phyloP scores from a whole-genome alignment of 2,888 invertebrate species.

The Polymixis flavicincta region DNA sequence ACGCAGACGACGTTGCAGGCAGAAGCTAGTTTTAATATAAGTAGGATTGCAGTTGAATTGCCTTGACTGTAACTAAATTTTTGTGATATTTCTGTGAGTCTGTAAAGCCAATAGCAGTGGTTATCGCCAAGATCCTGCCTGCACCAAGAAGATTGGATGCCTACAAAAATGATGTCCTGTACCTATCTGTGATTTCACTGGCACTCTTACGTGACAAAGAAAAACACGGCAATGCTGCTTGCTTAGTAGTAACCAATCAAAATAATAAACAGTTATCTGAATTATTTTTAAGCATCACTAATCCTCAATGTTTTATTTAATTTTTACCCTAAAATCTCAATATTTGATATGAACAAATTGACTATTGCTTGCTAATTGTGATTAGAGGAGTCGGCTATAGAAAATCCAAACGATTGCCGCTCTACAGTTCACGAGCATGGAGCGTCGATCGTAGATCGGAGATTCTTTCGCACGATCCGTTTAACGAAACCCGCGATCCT shows the following conservation, averaged over 20 bases:
- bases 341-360: not conserved
- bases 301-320: not conserved
- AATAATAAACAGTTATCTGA: not conserved
- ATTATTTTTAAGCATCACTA: not conserved
- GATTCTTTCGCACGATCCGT: too few species aligned
- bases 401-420: too few species aligned
- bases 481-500: too few species aligned
- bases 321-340: not conserved
- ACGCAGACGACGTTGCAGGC: too few species aligned
- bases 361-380: not conserved
- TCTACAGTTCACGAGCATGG: too few species aligned
- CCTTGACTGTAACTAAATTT: not conserved
- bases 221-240: not conserved
- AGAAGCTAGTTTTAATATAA: too few species aligned
- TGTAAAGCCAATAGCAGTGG: not conserved
- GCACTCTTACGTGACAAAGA: not conserved
- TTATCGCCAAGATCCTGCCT: not conserved
- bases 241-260: not conserved
- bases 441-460: too few species aligned
- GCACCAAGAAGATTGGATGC: not conserved
- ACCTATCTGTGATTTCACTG: too few species aligned
- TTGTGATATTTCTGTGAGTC: too few species aligned
- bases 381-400: too few species aligned
- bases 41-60: not conserved
- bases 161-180: too few species aligned